These are phyloP conservation scores for Brachyalestes nurse DNA, from an alignment of 2,797 vertebrate species.

Conservation along the genomic window DNA sequence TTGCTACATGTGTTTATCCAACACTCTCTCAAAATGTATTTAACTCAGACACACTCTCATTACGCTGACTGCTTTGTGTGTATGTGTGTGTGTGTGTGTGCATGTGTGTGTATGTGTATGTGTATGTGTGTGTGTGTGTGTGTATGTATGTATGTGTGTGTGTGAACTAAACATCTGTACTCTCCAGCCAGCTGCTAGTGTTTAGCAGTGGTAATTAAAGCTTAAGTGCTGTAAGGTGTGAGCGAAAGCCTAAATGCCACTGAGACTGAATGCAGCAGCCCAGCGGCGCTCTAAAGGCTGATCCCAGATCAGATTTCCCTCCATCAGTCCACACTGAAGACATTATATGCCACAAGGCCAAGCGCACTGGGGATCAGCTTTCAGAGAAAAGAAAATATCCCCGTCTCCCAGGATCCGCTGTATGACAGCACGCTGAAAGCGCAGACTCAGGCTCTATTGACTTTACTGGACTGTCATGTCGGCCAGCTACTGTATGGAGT, in stretches of 20 bases:
- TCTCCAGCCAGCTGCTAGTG: conserved; percentile 72
- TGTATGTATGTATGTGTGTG: background rate
- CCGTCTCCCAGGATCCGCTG: background rate
- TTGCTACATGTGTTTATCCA: background rate
- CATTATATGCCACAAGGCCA: conserved; percentile 55
- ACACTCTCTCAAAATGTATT: background rate
- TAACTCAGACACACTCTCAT: conserved; percentile 5
- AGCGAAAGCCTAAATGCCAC: conserved; percentile 50
- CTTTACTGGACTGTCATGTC: conserved; percentile 7
- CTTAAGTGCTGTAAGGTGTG: conserved; percentile 80
- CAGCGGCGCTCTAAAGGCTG: conserved; percentile 36
- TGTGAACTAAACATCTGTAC: conserved; percentile 43
- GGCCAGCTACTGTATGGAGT: background rate
- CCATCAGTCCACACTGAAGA: conserved; percentile 44
- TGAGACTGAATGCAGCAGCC: conserved; percentile 35
- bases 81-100: too few relatives aligned
- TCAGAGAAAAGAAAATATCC: conserved; percentile 1
- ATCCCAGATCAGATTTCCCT: conserved; percentile 54
- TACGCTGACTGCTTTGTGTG: background rate
- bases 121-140: background rate
- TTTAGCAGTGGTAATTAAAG: conserved; percentile 79
- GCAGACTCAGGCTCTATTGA: background rate
- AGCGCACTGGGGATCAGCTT: conserved; percentile 37
- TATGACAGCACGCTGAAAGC: conserved; percentile 4
- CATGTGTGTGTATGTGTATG: conserved; percentile 5